Conservation (phyloP, 1,140 invertebrate genomes). For the Zeugodacus cucurbitae region DNA sequence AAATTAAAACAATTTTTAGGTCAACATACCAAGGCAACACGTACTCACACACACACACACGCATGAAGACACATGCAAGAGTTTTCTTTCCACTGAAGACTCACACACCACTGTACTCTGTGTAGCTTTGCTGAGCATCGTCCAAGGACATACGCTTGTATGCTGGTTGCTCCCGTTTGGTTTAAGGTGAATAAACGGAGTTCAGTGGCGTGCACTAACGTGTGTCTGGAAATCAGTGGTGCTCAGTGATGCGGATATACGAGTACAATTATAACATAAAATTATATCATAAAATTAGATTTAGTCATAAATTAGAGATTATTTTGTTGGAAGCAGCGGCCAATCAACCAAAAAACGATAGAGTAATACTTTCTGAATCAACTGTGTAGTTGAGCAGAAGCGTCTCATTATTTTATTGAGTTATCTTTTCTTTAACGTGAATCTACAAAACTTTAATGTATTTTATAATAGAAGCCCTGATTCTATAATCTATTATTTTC, state of each 20-base stretch:
- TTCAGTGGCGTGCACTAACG: neutral
- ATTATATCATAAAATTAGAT: neutral
- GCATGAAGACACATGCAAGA: too few species aligned
- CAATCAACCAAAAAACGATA: too few species aligned
- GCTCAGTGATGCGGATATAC: neutral
- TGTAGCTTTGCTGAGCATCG: neutral
- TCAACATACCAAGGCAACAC: neutral
- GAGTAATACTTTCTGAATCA: too few species aligned
- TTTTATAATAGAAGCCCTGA: too few species aligned
- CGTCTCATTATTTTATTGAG: too few species aligned
- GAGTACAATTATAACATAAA: neutral
- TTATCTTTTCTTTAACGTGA: too few species aligned
- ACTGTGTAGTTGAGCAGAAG: too few species aligned
- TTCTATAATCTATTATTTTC: too few species aligned
- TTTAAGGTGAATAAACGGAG: neutral
- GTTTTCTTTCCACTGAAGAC: too few species aligned
- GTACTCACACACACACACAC: neutral
- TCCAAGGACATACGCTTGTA: neutral
- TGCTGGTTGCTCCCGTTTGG: neutral
- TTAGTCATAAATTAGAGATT: too few species aligned
- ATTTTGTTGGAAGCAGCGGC: neutral
- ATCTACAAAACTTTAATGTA: too few species aligned
- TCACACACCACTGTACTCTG: neutral
- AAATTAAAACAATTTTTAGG: constrained; percentile 39
- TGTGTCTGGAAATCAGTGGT: neutral